Conservation (phyloP, 1,140 invertebrate species). For the Apis dorsata region DNA sequence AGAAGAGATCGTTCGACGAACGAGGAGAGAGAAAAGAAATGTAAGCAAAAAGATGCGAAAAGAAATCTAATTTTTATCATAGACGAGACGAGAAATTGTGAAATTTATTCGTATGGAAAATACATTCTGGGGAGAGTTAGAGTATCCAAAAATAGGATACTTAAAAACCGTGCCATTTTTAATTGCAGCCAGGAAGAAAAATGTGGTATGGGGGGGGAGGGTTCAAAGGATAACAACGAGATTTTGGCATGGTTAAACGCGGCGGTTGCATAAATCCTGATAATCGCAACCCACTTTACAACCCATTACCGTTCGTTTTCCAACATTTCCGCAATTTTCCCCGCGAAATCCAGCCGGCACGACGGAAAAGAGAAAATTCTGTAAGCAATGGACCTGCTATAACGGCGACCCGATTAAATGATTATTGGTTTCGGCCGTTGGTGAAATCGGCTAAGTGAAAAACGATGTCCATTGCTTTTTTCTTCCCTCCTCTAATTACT, state of each 20-base stretch:
- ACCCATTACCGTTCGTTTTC: slow-evolving; percentile 18
- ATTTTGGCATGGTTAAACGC: slow-evolving; percentile 15
- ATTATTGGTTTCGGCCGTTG: not conserved
- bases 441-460: not conserved
- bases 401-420: not conserved
- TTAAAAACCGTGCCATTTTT: not conserved
- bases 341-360: not conserved
- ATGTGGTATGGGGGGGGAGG: not conserved
- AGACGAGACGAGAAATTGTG: no score
- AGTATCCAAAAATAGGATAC: not conserved
- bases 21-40: no score
- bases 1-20: no score
- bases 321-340: slow-evolving; percentile 15
- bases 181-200: slow-evolving; percentile 2
- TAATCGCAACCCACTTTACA: slow-evolving; percentile 11
- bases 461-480: not conserved
- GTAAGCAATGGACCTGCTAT: not conserved
- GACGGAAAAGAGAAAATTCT: not conserved
- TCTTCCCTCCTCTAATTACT: not conserved
- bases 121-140: not conserved
- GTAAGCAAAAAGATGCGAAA: no score
- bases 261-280: slow-evolving; percentile 4
- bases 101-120: no score
- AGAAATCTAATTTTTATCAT: no score
- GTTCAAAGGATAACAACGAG: slow-evolving; percentile 10